Evolutionary conservation across 2,113 vertebrate species (phyloP).

Genomic region (Rhineura floridana): DNA sequence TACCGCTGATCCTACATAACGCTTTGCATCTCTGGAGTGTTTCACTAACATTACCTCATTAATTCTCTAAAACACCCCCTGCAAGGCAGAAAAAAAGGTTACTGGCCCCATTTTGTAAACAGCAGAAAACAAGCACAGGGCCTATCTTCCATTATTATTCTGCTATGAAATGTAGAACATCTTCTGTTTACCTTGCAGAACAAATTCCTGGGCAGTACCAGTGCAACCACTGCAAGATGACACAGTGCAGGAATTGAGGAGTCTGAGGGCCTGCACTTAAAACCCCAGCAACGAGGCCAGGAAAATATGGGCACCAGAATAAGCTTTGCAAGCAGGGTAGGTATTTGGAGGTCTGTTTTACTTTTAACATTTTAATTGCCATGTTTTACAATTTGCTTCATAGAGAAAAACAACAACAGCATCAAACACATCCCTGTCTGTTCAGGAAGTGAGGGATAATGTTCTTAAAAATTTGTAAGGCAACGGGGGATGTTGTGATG

Average conservation of each 20-base stretch:
- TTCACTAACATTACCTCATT: constrained; percentile 57
- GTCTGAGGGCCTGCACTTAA: background rate
- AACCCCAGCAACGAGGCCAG: background rate
- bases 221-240: background rate
- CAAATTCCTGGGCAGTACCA: background rate
- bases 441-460: background rate
- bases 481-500: background rate
- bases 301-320: background rate
- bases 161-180: constrained; percentile 4
- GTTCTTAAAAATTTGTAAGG: background rate
- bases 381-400: background rate
- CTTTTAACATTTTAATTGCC: background rate
- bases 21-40: constrained; percentile 7
- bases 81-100: constrained; percentile 24
- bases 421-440: no score
- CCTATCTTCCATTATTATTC: constrained; percentile 16
- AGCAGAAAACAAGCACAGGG: constrained; percentile 27
- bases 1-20: constrained; percentile 36
- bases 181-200: constrained; percentile 17
- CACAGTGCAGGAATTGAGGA: background rate
- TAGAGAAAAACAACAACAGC: background rate
- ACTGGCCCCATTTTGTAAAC: constrained; percentile 1
- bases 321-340: background rate
- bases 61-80: constrained; percentile 23
- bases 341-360: no score